A percentile compares a stretch with the other conserved stretches of the same genome.
Evolutionary conservation across 2,113 vertebrate genomes (phyloP).

Genomic region (Gallinago jamesoni): DNA sequence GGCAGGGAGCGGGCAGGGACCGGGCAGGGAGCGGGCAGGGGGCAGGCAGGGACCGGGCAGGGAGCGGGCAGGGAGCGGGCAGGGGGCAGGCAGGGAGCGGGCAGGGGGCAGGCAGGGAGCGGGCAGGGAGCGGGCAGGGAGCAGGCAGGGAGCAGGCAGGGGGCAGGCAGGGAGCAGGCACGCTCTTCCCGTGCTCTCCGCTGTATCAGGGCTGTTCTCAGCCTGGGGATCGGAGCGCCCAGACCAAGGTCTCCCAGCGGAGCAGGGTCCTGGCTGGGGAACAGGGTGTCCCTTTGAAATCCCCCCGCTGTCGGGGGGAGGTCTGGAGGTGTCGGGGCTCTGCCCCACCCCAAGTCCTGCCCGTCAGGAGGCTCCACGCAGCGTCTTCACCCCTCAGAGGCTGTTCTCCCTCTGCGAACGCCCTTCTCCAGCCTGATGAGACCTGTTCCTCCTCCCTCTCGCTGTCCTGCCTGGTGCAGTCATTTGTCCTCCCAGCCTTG

Average conservation of each 20-base stretch:
- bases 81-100: not conserved
- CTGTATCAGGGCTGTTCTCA: not conserved
- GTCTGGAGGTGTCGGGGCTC: not conserved
- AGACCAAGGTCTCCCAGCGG: too few species aligned
- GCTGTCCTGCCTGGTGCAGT: conserved; percentile 4
- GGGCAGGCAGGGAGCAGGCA: not conserved
- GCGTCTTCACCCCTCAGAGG: not conserved
- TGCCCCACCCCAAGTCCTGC: not conserved
- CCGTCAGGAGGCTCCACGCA: not conserved
- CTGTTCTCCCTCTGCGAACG: not conserved
- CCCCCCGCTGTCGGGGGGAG: too few species aligned
- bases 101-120: not conserved
- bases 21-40: not conserved
- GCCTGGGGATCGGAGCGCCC: not conserved
- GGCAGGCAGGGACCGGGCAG: too few species aligned
- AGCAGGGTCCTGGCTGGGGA: not conserved
- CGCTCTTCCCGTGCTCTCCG: not conserved
- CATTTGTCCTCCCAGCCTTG: not conserved
- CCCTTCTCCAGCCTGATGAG: not conserved
- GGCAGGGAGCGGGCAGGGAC: too few species aligned
- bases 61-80: not conserved
- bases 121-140: not conserved
- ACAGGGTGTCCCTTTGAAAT: not conserved
- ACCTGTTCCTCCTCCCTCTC: not conserved
- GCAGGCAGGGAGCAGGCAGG: not conserved